A percentile compares a stretch with the other conserved stretches of the same genome.
phyloP scores from a whole-genome alignment of 2,888 invertebrate genomes.

The Ctena decussata region DNA sequence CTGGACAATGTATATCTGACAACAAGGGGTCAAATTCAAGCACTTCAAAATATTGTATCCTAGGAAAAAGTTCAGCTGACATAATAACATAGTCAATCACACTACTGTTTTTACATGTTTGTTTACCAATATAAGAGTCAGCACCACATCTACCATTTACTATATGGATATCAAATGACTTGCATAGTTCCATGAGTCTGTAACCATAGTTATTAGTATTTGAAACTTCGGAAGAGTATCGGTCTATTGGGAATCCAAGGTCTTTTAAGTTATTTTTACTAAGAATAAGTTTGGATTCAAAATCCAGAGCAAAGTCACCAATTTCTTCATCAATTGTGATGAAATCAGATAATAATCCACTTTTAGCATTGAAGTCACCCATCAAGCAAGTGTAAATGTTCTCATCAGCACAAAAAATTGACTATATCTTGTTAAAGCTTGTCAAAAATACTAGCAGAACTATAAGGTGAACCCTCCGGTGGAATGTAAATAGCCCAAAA shows the following conservation, averaged over 20 bases:
- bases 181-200: neutral
- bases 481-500: conserved; percentile 9
- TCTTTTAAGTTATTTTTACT: conserved; percentile 10
- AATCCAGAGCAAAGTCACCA: neutral
- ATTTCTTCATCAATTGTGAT: neutral
- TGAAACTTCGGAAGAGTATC: neutral
- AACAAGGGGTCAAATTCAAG: neutral
- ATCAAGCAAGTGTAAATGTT: neutral
- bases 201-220: neutral
- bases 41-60: conserved; percentile 6
- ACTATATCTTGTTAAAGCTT: neutral
- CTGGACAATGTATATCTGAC: neutral
- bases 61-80: conserved; percentile 1
- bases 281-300: neutral
- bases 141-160: neutral
- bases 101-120: neutral
- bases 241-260: neutral
- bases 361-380: conserved; percentile 3
- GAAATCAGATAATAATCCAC: neutral
- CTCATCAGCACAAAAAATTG: neutral
- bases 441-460: conserved; percentile 6
- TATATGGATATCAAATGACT: neutral
- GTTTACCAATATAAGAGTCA: neutral
- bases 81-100: conserved; percentile 12
- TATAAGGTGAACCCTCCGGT: conserved; percentile 5